Evolutionary conservation across 1,140 invertebrate species (phyloP), one percentile per base, ranked within the genome.

Genomic region (Hormaphis cornu): DNA sequence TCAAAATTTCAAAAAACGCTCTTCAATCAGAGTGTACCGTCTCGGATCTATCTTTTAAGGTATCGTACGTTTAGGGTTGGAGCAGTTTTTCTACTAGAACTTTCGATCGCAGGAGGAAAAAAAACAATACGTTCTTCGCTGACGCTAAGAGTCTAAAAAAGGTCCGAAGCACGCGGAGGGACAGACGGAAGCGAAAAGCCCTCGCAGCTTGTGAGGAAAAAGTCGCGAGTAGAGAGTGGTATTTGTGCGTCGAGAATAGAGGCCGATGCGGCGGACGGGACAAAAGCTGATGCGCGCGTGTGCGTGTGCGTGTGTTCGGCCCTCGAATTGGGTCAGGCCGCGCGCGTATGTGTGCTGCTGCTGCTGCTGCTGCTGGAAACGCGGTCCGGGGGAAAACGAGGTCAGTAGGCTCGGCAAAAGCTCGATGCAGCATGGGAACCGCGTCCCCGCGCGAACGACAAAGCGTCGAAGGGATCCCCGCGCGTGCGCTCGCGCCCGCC

Each of bases 351-450:
- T 71, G 71, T 63, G 18, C 16, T n/a, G 20, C 20, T 18, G 50
- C 28, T 24, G 40, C 58, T 50, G 61, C 70, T 71, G 63, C n/a
- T n/a, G n/a, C n/a, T n/a, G 72, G 71, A 63, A 72, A n/a, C n/a
- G 70, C 52, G 71, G 52, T 72, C 72, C 70, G 72, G 69, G 53
- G 69, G 70, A 70, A 72, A 74, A 72, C 71, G 70, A 69, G 48
- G 50, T 63, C 42, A 63, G 59, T 63, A 63, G 40, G 42, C 26
- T 14, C 40, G 42, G 42, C 44, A 22, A 16, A n/a, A n/a, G n/a
- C n/a, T n/a, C 48, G 26, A 28, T 52, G 30, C 12, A 53, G 30
- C 9, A 22, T 37, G 5, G 53, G 30, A 56, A 35, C n/a, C n/a
- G n/a, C n/a, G n/a, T n/a, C n/a, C 12, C 42, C 28, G 42, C 18